Percentiles rank a stretch among this genome's conserved stretches.
These are phyloP conservation scores for Zootoca vivipara DNA, from an alignment of 2,113 vertebrate species.

Conservation along the genomic window DNA sequence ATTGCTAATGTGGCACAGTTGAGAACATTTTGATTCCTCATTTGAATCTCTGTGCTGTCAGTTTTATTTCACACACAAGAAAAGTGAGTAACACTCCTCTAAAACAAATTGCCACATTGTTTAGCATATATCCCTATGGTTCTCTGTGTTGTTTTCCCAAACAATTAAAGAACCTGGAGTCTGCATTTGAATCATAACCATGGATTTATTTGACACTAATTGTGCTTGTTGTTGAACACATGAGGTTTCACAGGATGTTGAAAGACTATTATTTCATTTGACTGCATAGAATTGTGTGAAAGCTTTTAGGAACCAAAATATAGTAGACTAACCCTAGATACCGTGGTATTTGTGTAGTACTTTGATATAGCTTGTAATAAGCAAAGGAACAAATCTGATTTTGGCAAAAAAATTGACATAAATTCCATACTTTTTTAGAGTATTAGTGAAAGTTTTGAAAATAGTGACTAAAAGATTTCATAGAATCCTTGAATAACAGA, in stretches of 20 bases:
- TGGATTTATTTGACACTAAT: constrained; percentile 6
- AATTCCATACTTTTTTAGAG: background rate
- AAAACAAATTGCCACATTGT: constrained; percentile 54
- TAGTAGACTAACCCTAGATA: background rate
- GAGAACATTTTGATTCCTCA: constrained; percentile 55
- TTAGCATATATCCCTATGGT: constrained; percentile 35
- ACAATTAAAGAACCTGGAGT: background rate
- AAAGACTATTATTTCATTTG: background rate
- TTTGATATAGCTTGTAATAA: background rate
- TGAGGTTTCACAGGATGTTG: background rate
- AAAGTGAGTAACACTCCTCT: constrained; percentile 41
- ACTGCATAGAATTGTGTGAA: background rate
- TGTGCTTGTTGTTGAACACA: background rate
- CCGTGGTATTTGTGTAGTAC: background rate
- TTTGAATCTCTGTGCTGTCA: constrained; percentile 56
- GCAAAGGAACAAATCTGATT: background rate
- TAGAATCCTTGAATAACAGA: too few relatives aligned
- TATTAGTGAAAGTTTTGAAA: background rate
- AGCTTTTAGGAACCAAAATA: background rate
- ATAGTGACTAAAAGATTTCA: background rate
- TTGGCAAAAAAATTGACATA: background rate
- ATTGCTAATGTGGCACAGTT: constrained; percentile 46
- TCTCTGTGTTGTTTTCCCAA: constrained; percentile 45
- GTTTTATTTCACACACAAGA: constrained; percentile 41
- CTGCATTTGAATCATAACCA: background rate